phyloP scores from a whole-genome alignment of 2,888 invertebrate genomes.

The Fragum sueziense region DNA sequence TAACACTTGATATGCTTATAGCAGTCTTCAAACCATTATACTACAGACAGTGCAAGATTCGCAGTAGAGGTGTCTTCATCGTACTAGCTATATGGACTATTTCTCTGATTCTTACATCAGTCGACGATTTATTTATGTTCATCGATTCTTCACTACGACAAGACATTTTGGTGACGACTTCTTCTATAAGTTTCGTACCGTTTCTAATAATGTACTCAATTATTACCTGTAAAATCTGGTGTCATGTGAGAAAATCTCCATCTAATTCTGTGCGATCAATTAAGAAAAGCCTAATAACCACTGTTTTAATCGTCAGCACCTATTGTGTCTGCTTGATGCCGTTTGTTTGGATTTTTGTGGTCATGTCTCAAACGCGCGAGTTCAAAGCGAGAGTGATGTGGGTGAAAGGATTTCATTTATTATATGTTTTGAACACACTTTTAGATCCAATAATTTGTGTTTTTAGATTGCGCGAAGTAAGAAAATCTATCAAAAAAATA shows the following conservation, averaged over 20 bases:
- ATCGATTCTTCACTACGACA: too few relatives aligned
- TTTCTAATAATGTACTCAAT: not conserved
- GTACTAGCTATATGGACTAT: not conserved
- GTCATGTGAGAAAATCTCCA: not conserved
- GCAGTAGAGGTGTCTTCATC: not conserved
- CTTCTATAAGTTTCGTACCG: not conserved
- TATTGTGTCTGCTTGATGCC: not conserved
- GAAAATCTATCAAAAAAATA: not conserved
- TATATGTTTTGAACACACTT: not conserved
- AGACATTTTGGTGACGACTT: too few relatives aligned
- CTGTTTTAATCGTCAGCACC: not conserved
- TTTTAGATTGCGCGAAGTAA: not conserved
- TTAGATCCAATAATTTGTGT: not conserved
- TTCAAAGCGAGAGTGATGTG: too few relatives aligned
- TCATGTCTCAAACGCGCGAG: too few relatives aligned
- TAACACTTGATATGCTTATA: not conserved
- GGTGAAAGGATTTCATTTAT: not conserved
- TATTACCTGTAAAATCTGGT: not conserved
- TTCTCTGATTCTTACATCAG: not conserved
- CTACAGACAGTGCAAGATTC: not conserved
- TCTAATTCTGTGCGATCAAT: not conserved
- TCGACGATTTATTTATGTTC: not conserved
- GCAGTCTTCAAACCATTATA: not conserved
- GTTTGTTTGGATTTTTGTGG: not conserved
- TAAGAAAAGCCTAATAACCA: not conserved